These are phyloP conservation scores for Doris montereyensis DNA, from an alignment of 2,888 invertebrate genomes.

Conservation along the genomic window DNA sequence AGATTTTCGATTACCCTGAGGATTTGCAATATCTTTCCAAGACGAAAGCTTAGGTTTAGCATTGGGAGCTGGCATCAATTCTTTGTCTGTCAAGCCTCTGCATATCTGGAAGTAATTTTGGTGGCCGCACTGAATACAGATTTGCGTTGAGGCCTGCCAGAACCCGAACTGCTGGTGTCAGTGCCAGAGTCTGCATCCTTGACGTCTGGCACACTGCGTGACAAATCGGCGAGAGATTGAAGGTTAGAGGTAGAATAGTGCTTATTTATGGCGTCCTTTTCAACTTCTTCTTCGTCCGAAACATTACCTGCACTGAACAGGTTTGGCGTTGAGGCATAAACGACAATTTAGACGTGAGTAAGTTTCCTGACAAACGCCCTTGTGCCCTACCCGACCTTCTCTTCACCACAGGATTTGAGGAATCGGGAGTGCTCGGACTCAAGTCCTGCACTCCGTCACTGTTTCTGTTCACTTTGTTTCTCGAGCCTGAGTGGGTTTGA, in stretches of 20 bases:
- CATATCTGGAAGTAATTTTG: background rate
- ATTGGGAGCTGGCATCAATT: conserved; percentile 39
- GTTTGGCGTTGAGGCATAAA: conserved; percentile 57
- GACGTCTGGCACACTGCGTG: conserved; percentile 51
- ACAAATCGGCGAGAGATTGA: conserved; percentile 43
- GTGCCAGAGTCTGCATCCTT: conserved; percentile 46
- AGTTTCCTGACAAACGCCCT: conserved; percentile 28
- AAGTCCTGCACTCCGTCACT: too few species aligned
- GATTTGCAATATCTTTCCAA: background rate
- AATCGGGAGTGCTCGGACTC: too few species aligned
- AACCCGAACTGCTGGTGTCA: conserved; percentile 22
- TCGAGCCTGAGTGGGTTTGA: conserved; percentile 39
- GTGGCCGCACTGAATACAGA: background rate
- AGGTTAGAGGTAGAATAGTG: conserved; percentile 41
- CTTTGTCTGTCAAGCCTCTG: conserved; percentile 6
- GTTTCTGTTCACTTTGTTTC: conserved; percentile 31
- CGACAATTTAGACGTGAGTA: conserved; percentile 48
- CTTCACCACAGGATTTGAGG: too few species aligned
- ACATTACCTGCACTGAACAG: conserved; percentile 47
- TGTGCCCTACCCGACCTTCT: background rate
- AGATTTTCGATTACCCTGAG: conserved; percentile 4
- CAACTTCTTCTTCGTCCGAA: conserved; percentile 39
- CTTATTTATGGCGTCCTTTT: background rate
- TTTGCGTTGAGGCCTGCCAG: conserved; percentile 1
- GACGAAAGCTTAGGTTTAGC: background rate